Evolutionary conservation across 2,113 vertebrate genomes (phyloP), one percentile per base, ranked within the genome.

Genomic region (Eubucco bourcierii): DNA sequence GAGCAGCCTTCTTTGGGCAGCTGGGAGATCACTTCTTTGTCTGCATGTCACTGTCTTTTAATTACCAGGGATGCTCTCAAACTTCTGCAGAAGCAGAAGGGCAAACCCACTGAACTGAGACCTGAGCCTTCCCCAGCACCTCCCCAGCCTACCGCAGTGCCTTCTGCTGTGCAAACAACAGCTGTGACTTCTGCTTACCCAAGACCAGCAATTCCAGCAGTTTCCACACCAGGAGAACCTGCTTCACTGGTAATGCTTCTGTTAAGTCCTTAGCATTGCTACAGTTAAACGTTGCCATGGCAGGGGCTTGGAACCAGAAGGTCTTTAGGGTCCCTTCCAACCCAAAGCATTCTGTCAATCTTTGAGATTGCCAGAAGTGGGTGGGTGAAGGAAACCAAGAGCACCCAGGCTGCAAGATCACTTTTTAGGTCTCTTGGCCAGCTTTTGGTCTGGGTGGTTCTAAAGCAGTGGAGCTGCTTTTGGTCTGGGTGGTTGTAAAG

Each of bases 21-120:
- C 56, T 63, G 52, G 53, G 18, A 77, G 39, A 3, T 41, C 21
- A 23, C 44, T 73, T 92, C 87, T 81, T 84, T 63, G 76, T 91
- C 24, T 74, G 4, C 50, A 20, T 92, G 90, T 78, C 39, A 44
- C 44, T 95, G 16, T 78, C 14, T 96, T 86, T 84, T 93, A 72
- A 80, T 95, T 46, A 71, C 67, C 95, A 99, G 99, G 96, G 99
- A 99, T 97, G 99, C 98, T 47, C 97, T 99, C 80, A 98, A 97
- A 80, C 98, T 99, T 94, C 93, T 99, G 87, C 98, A 98, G 87
- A 95, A 95, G 66, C 97, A 97, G 90, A 93, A 55, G n/a, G 95
- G 96, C 63, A 97, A 97, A 87, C 74, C 94, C 41, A 25, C 66
- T 11, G 95, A 94, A 41, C 6, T 87, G 71, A 96, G 94, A 79